phyloP scores from a whole-genome alignment of 1,140 invertebrate genomes.

The Atta texana region DNA sequence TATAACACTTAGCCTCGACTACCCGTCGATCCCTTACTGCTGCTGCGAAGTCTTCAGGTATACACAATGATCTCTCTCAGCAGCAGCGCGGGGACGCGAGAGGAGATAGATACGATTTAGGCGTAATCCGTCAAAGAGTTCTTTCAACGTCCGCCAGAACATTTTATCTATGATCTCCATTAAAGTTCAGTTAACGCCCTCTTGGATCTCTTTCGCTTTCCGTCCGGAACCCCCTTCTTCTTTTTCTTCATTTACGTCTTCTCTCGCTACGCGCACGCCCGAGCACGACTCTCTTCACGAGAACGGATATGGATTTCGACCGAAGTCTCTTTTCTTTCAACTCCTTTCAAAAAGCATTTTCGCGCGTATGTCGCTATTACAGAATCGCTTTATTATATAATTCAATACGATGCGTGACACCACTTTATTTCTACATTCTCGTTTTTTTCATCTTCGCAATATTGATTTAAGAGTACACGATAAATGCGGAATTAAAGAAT shows the following conservation, averaged over 20 bases:
- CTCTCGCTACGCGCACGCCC: conserved; percentile 27
- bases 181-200: conserved; percentile 86
- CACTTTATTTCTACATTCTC: background rate
- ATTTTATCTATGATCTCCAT: conserved; percentile 86
- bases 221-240: conserved; percentile 43
- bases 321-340: conserved; percentile 19
- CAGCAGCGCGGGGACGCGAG: conserved; percentile 58
- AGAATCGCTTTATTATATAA: background rate
- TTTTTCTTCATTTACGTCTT: conserved; percentile 39
- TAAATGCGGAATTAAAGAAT: background rate
- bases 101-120: conserved; percentile 83
- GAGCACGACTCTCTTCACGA: conserved; percentile 19
- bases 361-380: conserved; percentile 1
- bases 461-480: background rate
- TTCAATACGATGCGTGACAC: background rate
- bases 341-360: conserved; percentile 52
- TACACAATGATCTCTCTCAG: conserved; percentile 40
- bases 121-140: conserved; percentile 86
- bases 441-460: background rate
- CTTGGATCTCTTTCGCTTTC: conserved; percentile 75
- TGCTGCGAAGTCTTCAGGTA: conserved; percentile 55
- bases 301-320: conserved; percentile 40
- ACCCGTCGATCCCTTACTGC: background rate
- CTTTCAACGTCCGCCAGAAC: conserved; percentile 80
- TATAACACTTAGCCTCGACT: conserved; percentile 56